phyloP scores from a whole-genome alignment of 1,140 invertebrate genomes.

The fruit fly (Drosophila melanogaster) region DNA sequence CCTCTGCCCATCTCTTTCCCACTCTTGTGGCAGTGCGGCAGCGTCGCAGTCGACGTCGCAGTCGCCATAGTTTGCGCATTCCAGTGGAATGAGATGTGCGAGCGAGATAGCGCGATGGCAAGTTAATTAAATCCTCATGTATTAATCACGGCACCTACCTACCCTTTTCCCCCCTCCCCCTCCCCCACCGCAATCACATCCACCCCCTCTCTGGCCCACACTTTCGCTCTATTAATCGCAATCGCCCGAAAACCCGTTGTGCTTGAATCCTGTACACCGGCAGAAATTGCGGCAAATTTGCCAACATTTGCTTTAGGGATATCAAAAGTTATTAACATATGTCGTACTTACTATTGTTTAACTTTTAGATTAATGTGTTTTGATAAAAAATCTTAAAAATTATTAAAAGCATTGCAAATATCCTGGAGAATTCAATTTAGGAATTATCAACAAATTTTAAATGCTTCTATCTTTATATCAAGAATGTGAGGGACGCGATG shows the following conservation, averaged over 20 bases:
- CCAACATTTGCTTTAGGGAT: rapidly evolving
- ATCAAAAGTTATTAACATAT: no score
- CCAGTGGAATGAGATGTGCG: slow-evolving; percentile 47
- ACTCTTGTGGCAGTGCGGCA: background rate
- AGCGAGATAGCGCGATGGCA: slow-evolving; percentile 67
- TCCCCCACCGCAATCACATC: background rate
- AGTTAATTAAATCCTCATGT: slow-evolving; percentile 84
- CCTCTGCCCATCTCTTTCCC: slow-evolving; percentile 12
- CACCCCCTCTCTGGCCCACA: background rate
- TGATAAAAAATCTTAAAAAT: no score
- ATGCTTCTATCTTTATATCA: no score
- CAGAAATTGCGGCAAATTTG: background rate
- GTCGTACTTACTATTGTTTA: no score
- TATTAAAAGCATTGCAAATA: no score
- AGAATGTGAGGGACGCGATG: no score
- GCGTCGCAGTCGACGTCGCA: slow-evolving; percentile 51
- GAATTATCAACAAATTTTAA: no score
- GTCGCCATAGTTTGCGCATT: slow-evolving; percentile 74
- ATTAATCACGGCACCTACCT: slow-evolving; percentile 79
- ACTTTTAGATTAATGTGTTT: no score
- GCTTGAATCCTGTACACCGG: slow-evolving; percentile 22
- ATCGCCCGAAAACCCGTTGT: slow-evolving; percentile 59
- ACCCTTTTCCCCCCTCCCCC: background rate
- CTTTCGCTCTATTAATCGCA: slow-evolving; percentile 72
- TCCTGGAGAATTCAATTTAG: no score